These are phyloP conservation scores for Camelus bactrianus DNA, from an alignment of 2,113 vertebrate genomes.

Conservation along the genomic window DNA sequence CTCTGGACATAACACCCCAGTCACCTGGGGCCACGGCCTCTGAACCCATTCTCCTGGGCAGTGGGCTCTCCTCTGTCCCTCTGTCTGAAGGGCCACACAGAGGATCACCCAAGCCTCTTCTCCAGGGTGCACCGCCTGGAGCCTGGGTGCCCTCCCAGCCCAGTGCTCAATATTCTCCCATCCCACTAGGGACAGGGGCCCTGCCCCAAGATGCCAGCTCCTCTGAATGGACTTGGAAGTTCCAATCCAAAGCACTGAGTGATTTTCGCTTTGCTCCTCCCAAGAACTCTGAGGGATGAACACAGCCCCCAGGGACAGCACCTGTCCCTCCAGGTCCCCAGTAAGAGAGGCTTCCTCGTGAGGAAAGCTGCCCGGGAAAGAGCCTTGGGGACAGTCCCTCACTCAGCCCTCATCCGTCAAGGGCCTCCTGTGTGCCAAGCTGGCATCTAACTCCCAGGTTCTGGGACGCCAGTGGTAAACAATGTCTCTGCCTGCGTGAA, in stretches of 20 bases:
- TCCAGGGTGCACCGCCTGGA: rapidly evolving
- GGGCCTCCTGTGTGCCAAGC: not conserved
- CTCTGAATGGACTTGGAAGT: not conserved
- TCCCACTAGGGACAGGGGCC: not conserved
- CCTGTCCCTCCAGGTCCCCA: not conserved
- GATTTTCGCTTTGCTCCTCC: not conserved
- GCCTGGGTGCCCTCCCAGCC: not conserved
- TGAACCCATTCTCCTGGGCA: not conserved
- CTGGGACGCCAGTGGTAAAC: rapidly evolving
- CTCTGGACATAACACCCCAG: not conserved
- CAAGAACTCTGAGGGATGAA: not conserved
- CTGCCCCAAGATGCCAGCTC: rapidly evolving
- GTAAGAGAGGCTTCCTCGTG: not conserved
- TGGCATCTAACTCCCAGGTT: not conserved
- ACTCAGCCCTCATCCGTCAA: too few species aligned
- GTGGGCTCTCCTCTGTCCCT: rapidly evolving
- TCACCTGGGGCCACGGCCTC: not conserved
- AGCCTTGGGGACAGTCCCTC: not conserved
- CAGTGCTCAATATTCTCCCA: not conserved
- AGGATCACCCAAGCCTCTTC: rapidly evolving
- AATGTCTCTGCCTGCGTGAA: not conserved
- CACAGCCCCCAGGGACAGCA: rapidly evolving
- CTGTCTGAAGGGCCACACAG: rapidly evolving
- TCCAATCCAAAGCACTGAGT: not conserved
- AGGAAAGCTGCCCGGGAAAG: not conserved